Base-by-base conservation (phyloP, 2,888 invertebrate species). In the Entomobrya multifasciata region DNA sequence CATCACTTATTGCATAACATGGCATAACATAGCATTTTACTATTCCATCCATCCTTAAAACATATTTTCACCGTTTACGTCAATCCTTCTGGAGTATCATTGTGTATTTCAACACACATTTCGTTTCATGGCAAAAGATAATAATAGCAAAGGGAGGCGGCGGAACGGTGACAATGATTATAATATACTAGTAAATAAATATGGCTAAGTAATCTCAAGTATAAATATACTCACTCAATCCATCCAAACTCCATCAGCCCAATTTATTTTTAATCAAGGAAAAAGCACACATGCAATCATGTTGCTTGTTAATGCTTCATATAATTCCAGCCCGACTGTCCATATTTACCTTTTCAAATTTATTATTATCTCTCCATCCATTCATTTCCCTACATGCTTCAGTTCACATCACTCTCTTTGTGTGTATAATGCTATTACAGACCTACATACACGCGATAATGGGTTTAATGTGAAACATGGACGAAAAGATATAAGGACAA, bases 201-300 rank as follows among this genome's bases (percentile, higher is more conserved):
- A n/a, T n/a, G n/a, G n/a, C n/a, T n/a, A n/a, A n/a, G n/a, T n/a
- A n/a, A n/a, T n/a, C n/a, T n/a, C n/a, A n/a, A n/a, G n/a, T n/a
- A n/a, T n/a, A n/a, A n/a, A n/a, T n/a, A n/a, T n/a, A n/a, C n/a
- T n/a, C n/a, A n/a, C n/a, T n/a, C n/a, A n/a, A n/a, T n/a, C n/a
- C n/a, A n/a, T 30, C 20, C 20, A 4, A 25, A 20, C 25, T 4
- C 10, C 3, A 20, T 11, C 65, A 17, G n/a, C 10, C 13, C 30
- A 65, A 36, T 65, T 65, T n/a, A 36, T 36, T 65, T 72, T 72
- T 67, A 72, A 72, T 72, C 72, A 72, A 72, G 72, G n/a, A 52
- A 27, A 72, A 72, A 72, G 72, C 49, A 6, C 25, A 27, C 47
- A 62, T 62, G 57, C 22, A 57, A 52, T 52, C n/a, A 52, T 22